Base-by-base conservation (phyloP, 2,888 invertebrate species). In the Mesodorylaimus sp. region DNA sequence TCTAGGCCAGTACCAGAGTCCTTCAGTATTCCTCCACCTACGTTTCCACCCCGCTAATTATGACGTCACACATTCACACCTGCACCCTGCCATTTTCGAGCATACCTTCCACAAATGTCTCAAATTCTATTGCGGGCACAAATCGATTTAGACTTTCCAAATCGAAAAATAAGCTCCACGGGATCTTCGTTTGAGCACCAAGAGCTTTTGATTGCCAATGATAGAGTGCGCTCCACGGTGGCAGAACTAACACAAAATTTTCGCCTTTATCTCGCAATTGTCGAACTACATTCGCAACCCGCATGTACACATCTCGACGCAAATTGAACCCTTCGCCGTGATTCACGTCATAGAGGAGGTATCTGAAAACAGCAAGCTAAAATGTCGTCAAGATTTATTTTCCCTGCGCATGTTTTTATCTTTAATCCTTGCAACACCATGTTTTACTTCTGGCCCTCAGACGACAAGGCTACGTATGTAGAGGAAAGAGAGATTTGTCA, bases 251-350 rank as follows among this genome's bases (percentile, higher is more conserved):
- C 13, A 60, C 50, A 43, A 54, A 62, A 50, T 64, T 60, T 16
- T 60, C 53, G 7, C 64, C 73, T 51, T 53, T 51, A 24, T 63
- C 58, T 52, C 76, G 73, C 48, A 87, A 72, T 52, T 78, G 75
- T 28, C 79, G 74, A 0, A 85, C 73, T 63, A 91, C 78, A 44
- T 83, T 79, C 1, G 91, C 88, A 60, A 89, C 75, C 58, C 95
- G 76, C 74, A 95, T 80, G 63, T 87, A 95, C 1, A 97, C 93
- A 73, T 97, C 95, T 32, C 95, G 75, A 19, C 91, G 75, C 54
- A 97, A 74, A 72, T 97, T 97, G 65, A 97, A 97, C 0, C 97
- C 97, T 73, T 97, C 95, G 0, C 83, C 80, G 2, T 80, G 80
- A 72, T 95, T 95, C 0, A 95, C 81, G 65, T 91, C 88, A 68